Percentiles rank a stretch among this genome's conserved stretches.
Conservation (phyloP, 2,888 invertebrate species). For the Gibbula magus region DNA sequence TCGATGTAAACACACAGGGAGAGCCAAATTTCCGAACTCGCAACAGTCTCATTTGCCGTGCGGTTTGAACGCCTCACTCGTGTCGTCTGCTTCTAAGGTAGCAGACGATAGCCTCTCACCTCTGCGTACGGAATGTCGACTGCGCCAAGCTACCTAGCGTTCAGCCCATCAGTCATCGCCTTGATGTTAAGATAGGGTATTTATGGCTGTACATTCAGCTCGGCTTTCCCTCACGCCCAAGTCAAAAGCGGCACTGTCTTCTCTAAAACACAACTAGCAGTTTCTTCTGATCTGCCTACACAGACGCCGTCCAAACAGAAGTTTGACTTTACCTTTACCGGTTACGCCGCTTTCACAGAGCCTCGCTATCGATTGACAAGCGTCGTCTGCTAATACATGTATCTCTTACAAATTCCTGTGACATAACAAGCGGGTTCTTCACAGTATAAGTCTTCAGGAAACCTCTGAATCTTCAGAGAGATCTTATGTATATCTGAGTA, state of each 20-base stretch:
- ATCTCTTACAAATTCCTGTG: not conserved
- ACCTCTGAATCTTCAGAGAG: too few species aligned
- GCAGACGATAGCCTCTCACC: constrained; percentile 15
- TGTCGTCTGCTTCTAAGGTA: constrained; percentile 5
- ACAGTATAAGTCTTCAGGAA: not conserved
- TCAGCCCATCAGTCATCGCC: not conserved
- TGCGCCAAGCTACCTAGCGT: not conserved
- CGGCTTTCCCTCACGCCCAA: not conserved
- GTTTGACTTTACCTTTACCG: not conserved
- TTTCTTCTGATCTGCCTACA: not conserved
- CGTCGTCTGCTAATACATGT: not conserved
- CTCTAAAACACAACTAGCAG: not conserved
- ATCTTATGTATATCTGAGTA: too few species aligned
- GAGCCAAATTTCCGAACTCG: too few species aligned
- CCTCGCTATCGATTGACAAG: not conserved
- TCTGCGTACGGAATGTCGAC: constrained; percentile 2
- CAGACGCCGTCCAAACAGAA: not conserved
- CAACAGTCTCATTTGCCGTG: not conserved
- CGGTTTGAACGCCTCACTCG: not conserved
- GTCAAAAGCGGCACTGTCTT: not conserved
- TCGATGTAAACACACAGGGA: too few species aligned
- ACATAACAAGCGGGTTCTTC: not conserved
- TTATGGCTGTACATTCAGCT: not conserved
- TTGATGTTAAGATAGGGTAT: not conserved
- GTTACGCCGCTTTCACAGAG: not conserved